Percentiles rank a stretch among this genome's conserved stretches.
Evolutionary conservation across 2,888 invertebrate species (phyloP).

Genomic region (Phortica okadai): DNA sequence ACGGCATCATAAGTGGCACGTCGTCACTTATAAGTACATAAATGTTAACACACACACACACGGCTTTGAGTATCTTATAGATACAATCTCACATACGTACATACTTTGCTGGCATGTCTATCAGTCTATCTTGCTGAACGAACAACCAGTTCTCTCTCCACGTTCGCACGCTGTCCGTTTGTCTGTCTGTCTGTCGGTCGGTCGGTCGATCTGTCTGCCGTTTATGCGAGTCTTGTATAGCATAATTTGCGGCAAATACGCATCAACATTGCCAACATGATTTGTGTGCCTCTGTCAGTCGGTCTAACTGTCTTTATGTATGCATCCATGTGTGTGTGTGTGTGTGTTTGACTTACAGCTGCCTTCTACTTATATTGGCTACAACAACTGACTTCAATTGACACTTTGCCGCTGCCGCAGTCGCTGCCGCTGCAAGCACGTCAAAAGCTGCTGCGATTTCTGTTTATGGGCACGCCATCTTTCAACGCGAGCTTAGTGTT

Average conservation of each 20-base stretch:
- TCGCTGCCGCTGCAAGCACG: too few relatives aligned
- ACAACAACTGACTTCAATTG: slow-evolving; percentile 13
- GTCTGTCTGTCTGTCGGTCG: neutral
- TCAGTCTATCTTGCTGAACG: slow-evolving; percentile 51
- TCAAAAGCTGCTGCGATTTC: neutral
- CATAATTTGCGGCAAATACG: slow-evolving; percentile 60
- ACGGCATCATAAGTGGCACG: slow-evolving; percentile 41
- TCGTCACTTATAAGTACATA: slow-evolving; percentile 34
- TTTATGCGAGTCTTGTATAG: slow-evolving; percentile 42
- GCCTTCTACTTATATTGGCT: neutral
- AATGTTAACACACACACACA: slow-evolving; percentile 22
- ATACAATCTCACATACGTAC: slow-evolving; percentile 50
- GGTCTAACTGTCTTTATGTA: neutral
- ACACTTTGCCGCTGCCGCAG: slow-evolving; percentile 8
- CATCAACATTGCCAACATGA: slow-evolving; percentile 8
- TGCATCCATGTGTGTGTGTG: neutral
- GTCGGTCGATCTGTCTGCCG: neutral
- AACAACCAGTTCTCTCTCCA: neutral
- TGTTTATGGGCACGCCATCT: slow-evolving; percentile 12
- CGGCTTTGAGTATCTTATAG: slow-evolving; percentile 52
- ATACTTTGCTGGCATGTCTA: slow-evolving; percentile 42
- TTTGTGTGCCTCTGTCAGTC: neutral
- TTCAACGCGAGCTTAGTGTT: neutral
- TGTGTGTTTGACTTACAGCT: slow-evolving; percentile 8
- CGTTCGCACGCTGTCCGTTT: neutral